Evolutionary conservation across 2,888 invertebrate species (phyloP).

Genomic region (Phorcus lineatus): DNA sequence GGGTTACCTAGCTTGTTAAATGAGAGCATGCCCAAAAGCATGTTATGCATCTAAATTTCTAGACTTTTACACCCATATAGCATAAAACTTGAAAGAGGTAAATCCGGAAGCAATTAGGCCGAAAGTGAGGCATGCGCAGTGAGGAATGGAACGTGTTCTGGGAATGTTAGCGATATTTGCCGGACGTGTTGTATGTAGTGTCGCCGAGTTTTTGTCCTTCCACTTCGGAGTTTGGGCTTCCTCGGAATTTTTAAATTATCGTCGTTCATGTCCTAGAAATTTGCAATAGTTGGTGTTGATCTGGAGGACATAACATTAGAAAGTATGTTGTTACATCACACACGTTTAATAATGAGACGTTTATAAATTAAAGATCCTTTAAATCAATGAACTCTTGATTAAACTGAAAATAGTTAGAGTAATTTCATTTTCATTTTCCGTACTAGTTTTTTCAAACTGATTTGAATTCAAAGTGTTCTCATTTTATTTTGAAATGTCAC

Average conservation of each 20-base stretch:
- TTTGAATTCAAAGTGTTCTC: too few species aligned
- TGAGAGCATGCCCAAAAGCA: background rate
- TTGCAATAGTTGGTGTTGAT: too few species aligned
- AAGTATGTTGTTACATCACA: too few species aligned
- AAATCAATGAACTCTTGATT: too few species aligned
- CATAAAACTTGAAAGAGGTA: background rate
- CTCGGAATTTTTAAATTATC: background rate
- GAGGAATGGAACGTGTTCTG: background rate
- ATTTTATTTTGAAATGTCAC: too few species aligned
- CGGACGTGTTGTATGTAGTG: background rate
- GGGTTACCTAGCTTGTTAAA: background rate
- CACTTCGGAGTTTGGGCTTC: background rate
- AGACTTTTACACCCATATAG: background rate
- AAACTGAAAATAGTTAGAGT: too few species aligned
- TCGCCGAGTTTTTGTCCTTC: background rate
- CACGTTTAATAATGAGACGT: too few species aligned
- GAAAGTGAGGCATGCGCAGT: conserved; percentile 21
- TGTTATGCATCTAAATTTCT: background rate
- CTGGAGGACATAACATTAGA: too few species aligned
- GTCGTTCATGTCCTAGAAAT: too few species aligned
- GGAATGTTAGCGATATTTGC: background rate
- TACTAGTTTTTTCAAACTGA: too few species aligned
- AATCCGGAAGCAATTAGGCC: conserved; percentile 18
- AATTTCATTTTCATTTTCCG: too few species aligned
- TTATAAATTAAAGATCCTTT: too few species aligned